Conservation (phyloP, 2,888 invertebrate species). For the Isotomurus palustris region DNA sequence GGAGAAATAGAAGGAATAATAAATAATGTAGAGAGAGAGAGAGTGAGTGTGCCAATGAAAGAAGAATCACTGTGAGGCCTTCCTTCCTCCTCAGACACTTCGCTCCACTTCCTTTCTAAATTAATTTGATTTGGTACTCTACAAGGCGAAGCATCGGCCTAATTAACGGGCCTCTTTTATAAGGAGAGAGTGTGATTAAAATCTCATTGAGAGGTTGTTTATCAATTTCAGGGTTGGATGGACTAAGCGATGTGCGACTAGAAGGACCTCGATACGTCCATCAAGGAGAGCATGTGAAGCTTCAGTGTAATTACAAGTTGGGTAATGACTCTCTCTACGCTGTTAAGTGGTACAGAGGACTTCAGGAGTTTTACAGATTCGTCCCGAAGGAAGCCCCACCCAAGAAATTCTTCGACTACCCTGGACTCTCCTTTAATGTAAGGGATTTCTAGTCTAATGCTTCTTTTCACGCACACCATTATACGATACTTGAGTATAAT, state of each 20-base stretch:
- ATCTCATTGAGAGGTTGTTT: background rate
- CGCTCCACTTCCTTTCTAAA: too few relatives aligned
- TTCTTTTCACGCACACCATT: too few relatives aligned
- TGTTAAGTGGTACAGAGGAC: slow-evolving; percentile 34
- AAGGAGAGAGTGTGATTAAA: background rate
- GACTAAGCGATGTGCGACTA: slow-evolving; percentile 32
- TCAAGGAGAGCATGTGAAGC: slow-evolving; percentile 31
- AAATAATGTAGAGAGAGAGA: too few relatives aligned
- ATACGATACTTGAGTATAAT: too few relatives aligned
- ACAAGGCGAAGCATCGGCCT: too few relatives aligned
- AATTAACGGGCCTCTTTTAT: too few relatives aligned
- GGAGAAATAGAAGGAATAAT: too few relatives aligned
- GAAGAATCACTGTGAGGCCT: too few relatives aligned
- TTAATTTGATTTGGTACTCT: too few relatives aligned
- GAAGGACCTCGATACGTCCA: slow-evolving; percentile 31
- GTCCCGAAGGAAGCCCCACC: slow-evolving; percentile 33
- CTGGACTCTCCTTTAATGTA: slow-evolving; percentile 27
- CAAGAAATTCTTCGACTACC: slow-evolving; percentile 26
- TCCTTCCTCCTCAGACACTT: too few relatives aligned
- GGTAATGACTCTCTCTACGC: slow-evolving; percentile 36
- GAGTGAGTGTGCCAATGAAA: too few relatives aligned
- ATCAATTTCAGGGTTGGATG: slow-evolving; percentile 27
- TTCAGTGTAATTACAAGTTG: slow-evolving; percentile 36
- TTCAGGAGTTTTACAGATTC: slow-evolving; percentile 35
- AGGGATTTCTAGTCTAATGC: too few relatives aligned